Base-by-base conservation (phyloP, 2,888 invertebrate genomes). In the Pachymerium ferrugineum region DNA sequence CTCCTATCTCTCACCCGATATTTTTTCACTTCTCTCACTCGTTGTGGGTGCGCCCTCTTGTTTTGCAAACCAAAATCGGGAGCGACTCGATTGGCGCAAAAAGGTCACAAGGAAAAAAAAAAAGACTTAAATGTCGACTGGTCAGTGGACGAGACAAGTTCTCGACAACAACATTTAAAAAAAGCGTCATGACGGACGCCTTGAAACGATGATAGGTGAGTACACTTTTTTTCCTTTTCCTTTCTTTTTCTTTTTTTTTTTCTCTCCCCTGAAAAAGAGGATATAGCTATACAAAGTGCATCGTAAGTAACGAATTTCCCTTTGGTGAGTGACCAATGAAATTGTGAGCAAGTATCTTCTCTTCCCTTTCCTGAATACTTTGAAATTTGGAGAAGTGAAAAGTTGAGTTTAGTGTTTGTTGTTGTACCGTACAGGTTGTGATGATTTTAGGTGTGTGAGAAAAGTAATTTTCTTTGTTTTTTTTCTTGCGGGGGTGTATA, bases 11-110 rank as follows among this genome's bases (percentile, higher is more conserved):
- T 47, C 16, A 47, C 47, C 47, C 6, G n/a, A 47, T 19, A 47
- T 19, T 42, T 42, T 10, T 3, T 42, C 42, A n/a, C 19, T 47
- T 14, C 4, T 47, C 47, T 47, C 47, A 19, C 47, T 47, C 19
- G 16, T 47, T 47, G 22, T 47, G 47, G 47, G 16, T 19, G 47
- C 47, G 47, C 47, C 47, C 47, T 47, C 47, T 47, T 47, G 47
- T 47, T 47, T 47, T 47, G 47, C 47, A 47, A 47, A 47, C 47
- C 47, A 47, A 47, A 29, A 25, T 68, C 25, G 30, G 25, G 68
- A 68, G 29, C 25, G 68, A 68, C 22, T 68, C 68, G n/a, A 68
- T 68, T 68, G 68, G 68, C 25, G 68, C 68, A 68, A n/a, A 68
- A 68, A 68, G 68, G 29, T 30, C 28, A 68, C 25, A 19, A 5